phyloP scores from a whole-genome alignment of 2,888 invertebrate genomes.

The Tinea pellionella region DNA sequence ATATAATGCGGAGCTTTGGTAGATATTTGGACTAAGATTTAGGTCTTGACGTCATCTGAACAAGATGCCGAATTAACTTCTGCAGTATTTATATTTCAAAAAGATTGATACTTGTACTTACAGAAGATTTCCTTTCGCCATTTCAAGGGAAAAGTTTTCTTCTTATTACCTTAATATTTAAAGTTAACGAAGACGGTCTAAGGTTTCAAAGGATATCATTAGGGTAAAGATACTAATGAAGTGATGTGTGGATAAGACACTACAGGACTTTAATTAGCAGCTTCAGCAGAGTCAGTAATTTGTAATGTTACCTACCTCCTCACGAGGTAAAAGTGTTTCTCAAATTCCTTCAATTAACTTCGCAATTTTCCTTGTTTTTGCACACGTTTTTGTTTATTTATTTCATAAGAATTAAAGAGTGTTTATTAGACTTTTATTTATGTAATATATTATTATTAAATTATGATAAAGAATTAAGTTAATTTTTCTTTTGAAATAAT shows the following conservation, averaged over 20 bases:
- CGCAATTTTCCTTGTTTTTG: background rate
- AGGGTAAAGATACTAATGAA: background rate
- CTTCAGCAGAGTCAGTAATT: background rate
- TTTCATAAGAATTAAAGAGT: background rate
- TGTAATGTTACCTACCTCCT: background rate
- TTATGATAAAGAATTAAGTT: too few species aligned
- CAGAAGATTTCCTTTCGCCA: too few species aligned
- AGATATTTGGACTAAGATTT: too few species aligned
- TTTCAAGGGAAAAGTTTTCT: background rate
- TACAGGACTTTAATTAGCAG: background rate
- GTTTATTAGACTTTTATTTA: background rate
- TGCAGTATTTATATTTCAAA: background rate
- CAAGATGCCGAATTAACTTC: too few species aligned
- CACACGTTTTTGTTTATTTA: background rate
- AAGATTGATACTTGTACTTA: background rate
- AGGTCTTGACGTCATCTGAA: too few species aligned
- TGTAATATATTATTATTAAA: background rate
- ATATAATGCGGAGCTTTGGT: too few species aligned
- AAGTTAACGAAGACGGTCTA: background rate
- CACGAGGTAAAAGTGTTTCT: background rate
- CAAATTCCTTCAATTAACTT: background rate
- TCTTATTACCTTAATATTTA: background rate
- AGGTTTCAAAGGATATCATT: background rate
- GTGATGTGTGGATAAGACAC: background rate
- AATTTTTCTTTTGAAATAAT: too few species aligned